Conservation (phyloP, 2,888 invertebrate species). For the Sceliomorpha sp. region DNA sequence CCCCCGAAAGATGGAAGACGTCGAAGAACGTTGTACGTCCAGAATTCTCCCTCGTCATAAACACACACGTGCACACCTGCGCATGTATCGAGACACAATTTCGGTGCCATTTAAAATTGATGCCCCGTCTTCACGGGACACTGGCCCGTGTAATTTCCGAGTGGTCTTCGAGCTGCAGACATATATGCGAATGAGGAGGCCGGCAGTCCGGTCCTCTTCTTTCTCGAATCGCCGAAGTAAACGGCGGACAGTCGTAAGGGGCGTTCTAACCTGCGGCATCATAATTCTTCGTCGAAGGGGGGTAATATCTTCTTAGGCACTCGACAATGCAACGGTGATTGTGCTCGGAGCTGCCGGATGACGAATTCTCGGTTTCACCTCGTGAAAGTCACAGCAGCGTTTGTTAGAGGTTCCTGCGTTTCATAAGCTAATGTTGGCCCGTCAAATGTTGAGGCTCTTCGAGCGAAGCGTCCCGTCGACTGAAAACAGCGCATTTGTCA, state of each 20-base stretch:
- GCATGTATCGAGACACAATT: slow-evolving; percentile 52
- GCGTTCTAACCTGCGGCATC: slow-evolving; percentile 55
- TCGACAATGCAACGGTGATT: slow-evolving; percentile 71
- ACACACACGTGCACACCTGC: slow-evolving; percentile 11
- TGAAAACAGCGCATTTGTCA: slow-evolving; percentile 78
- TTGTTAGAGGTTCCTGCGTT: slow-evolving; percentile 65
- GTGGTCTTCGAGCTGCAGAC: slow-evolving; percentile 38
- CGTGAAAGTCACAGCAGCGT: slow-evolving; percentile 77
- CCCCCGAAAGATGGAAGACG: too few species aligned
- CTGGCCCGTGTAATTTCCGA: slow-evolving; percentile 55
- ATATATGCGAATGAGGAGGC: slow-evolving; percentile 44
- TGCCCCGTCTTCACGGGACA: slow-evolving; percentile 51
- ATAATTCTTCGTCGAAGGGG: slow-evolving; percentile 61
- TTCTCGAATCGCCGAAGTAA: slow-evolving; percentile 50
- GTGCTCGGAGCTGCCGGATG: slow-evolving; percentile 66
- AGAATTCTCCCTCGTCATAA: slow-evolving; percentile 18
- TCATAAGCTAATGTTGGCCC: slow-evolving; percentile 69
- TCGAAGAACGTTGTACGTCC: slow-evolving; percentile 3
- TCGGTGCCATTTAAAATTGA: slow-evolving; percentile 57
- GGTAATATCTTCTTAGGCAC: slow-evolving; percentile 69
- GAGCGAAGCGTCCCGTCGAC: slow-evolving; percentile 54
- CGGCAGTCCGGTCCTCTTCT: slow-evolving; percentile 35
- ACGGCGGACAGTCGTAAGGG: slow-evolving; percentile 50
- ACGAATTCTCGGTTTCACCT: slow-evolving; percentile 74
- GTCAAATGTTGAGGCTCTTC: slow-evolving; percentile 60